Conservation (phyloP, 2,888 invertebrate genomes). For the Tetramorium bicarinatum region DNA sequence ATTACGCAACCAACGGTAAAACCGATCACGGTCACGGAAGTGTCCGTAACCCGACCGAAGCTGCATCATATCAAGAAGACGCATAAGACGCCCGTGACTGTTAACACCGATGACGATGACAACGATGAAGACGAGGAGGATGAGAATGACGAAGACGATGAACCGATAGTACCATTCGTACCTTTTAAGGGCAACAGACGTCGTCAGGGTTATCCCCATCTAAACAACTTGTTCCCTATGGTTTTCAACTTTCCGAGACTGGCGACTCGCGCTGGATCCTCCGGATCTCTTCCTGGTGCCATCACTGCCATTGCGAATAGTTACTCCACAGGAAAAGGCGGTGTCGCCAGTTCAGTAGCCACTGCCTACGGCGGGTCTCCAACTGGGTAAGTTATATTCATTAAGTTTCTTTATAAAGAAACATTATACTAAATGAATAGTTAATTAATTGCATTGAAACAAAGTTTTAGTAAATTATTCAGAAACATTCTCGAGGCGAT, state of each 20-base stretch:
- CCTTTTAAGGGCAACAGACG: slow-evolving; percentile 79
- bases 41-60: slow-evolving; percentile 40
- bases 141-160: slow-evolving; percentile 82
- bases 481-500: too few species aligned
- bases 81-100: slow-evolving; percentile 76
- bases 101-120: slow-evolving; percentile 79
- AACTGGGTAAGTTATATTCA: slow-evolving; percentile 81
- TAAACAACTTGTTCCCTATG: slow-evolving; percentile 90
- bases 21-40: slow-evolving; percentile 54
- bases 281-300: slow-evolving; percentile 87
- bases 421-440: not conserved
- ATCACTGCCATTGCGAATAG: slow-evolving; percentile 92
- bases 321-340: slow-evolving; percentile 91
- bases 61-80: slow-evolving; percentile 79
- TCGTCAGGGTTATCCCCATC: slow-evolving; percentile 83
- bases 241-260: slow-evolving; percentile 88
- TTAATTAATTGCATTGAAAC: not conserved
- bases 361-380: slow-evolving; percentile 90
- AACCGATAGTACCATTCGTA: slow-evolving; percentile 72
- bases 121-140: slow-evolving; percentile 87
- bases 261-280: slow-evolving; percentile 84
- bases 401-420: not conserved
- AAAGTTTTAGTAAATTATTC: not conserved
- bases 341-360: slow-evolving; percentile 91
- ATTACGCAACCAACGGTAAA: slow-evolving; percentile 71